Percentiles rank a stretch among this genome's conserved stretches.
Conservation (phyloP, 2,797 vertebrate genomes). For the Pelobates cultripes region DNA sequence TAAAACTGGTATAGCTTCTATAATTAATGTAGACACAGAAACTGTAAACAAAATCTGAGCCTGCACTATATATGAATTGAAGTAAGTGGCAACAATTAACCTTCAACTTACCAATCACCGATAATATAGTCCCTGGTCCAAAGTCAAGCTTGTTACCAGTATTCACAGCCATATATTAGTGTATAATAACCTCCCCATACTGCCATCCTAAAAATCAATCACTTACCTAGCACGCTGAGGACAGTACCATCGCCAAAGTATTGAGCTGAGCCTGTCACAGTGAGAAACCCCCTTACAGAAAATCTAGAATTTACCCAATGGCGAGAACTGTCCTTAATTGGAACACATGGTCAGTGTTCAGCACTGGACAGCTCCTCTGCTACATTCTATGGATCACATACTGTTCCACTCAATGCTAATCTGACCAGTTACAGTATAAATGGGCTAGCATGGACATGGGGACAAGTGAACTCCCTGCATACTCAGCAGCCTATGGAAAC, state of each 20-base stretch:
- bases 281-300: not conserved
- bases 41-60: too few relatives aligned
- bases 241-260: constrained; percentile 28
- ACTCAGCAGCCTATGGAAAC: not conserved
- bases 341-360: not conserved
- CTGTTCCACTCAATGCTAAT: too few relatives aligned
- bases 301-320: constrained; percentile 6
- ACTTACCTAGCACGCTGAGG: constrained; percentile 26
- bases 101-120: constrained; percentile 30
- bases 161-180: constrained; percentile 20
- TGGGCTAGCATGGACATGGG: not conserved
- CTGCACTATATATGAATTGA: too few relatives aligned
- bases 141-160: constrained; percentile 27
- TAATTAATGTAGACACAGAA: too few relatives aligned
- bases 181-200: not conserved
- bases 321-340: not conserved
- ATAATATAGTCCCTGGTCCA: constrained; percentile 11
- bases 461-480: not conserved
- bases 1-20: too few relatives aligned
- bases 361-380: not conserved
- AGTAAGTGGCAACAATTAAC: too few relatives aligned
- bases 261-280: constrained; percentile 9
- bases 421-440: not conserved
- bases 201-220: too few relatives aligned
- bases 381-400: not conserved